Percentiles rank a stretch among this genome's conserved stretches.
Evolutionary conservation across 2,113 vertebrate genomes (phyloP).

Genomic region (Rhinichthys klamathensis): DNA sequence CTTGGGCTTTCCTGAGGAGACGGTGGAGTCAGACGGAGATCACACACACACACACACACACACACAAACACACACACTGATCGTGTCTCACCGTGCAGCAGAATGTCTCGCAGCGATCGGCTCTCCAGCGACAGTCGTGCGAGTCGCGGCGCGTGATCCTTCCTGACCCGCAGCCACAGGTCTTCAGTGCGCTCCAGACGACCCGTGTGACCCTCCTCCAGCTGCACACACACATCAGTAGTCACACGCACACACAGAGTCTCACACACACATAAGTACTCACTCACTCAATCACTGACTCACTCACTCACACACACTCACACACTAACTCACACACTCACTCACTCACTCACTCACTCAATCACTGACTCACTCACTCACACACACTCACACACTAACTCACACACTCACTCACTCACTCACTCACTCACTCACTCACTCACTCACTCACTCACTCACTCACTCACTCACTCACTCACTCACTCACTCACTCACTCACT

Average conservation of each 20-base stretch:
- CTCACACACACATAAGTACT: background rate
- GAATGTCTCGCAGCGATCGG: conserved; percentile 90
- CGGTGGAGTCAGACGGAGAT: background rate
- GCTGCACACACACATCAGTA: conserved; percentile 69
- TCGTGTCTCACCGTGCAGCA: conserved; percentile 82
- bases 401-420: too few relatives aligned
- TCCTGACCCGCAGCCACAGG: conserved; percentile 93
- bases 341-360: too few relatives aligned
- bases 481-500: too few relatives aligned
- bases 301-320: too few relatives aligned
- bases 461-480: too few relatives aligned
- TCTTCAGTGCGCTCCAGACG: conserved; percentile 96
- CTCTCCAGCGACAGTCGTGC: conserved; percentile 95
- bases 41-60: conserved; percentile 14
- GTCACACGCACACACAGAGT: conserved; percentile 7
- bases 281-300: too few relatives aligned
- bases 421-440: too few relatives aligned
- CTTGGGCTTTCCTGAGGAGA: conserved; percentile 87
- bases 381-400: accelerated
- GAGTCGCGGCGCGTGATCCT: conserved; percentile 93
- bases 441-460: too few relatives aligned
- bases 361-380: too few relatives aligned
- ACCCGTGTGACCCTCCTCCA: conserved; percentile 95
- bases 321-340: too few relatives aligned
- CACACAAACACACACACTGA: background rate